Percentiles rank a stretch among this genome's conserved stretches.
phyloP scores from a whole-genome alignment of 2,888 invertebrate genomes.

The Phoenoteleia sp. region DNA sequence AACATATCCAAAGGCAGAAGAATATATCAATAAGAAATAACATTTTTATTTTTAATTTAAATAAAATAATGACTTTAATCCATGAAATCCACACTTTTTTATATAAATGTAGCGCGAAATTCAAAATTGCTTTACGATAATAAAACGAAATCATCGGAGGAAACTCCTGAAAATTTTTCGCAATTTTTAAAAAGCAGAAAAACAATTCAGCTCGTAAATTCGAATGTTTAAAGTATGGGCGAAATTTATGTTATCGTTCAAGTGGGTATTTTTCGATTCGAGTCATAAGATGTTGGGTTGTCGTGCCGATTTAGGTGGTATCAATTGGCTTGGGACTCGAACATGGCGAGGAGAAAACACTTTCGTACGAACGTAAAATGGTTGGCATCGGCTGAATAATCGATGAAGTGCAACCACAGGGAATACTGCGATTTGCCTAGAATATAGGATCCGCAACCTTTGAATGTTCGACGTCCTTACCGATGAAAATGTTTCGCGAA shows the following conservation, averaged over 20 bases:
- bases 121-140: not conserved
- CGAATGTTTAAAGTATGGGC: slow-evolving; percentile 50
- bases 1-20: no score
- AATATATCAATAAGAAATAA: no score
- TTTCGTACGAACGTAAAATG: slow-evolving; percentile 80
- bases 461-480: slow-evolving; percentile 45
- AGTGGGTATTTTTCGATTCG: slow-evolving; percentile 70
- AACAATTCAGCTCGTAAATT: slow-evolving; percentile 46
- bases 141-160: not conserved
- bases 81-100: no score
- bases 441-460: slow-evolving; percentile 62
- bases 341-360: slow-evolving; percentile 76
- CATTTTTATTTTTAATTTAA: no score
- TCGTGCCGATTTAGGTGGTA: slow-evolving; percentile 76
- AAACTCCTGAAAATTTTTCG: not conserved
- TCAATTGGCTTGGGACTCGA: slow-evolving; percentile 81
- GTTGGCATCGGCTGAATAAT: slow-evolving; percentile 81
- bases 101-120: no score
- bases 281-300: slow-evolving; percentile 77
- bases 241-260: slow-evolving; percentile 63
- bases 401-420: slow-evolving; percentile 78
- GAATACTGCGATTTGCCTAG: slow-evolving; percentile 78
- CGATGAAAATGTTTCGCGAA: slow-evolving; percentile 58
- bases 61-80: no score
- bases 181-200: not conserved